Base-by-base conservation (phyloP, 2,797 vertebrate species). In the Melanotaenia pygmaea region DNA sequence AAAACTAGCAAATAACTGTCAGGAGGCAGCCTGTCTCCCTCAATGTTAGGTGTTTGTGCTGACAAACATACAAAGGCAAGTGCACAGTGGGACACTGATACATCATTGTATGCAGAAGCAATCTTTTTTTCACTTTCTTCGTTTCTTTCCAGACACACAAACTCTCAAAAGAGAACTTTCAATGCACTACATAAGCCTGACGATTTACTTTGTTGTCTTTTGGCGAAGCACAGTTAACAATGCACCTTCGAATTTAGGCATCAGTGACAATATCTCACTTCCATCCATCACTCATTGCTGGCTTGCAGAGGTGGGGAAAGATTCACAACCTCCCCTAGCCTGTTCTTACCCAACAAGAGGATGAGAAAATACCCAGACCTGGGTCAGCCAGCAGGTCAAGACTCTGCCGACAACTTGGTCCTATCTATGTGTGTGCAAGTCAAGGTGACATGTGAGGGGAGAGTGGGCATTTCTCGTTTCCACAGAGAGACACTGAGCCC, bases 1-100 rank as follows among this genome's bases (percentile, higher is more conserved):
- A 90, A 90, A 92, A 89, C 91, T 93, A 87, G 90, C 92, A 91
- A 92, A 92, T 93, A 93, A 90, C 90, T 94, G 93, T 94, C 91
- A 94, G 86, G 92, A 94, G 94, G 93, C 94, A 91, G 89, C 74
- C 91, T 94, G 94, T 94, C 94, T 94, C 89, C 90, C 92, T 93
- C 93, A 92, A 86, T 90, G 90, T 83, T 84, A 88, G 85, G 89
- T 89, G 91, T 90, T 91, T 79, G n/a, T 88, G 82, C 83, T 91
- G 86, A 91, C 88, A 92, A 87, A 86, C 84, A 88, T 88, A 90
- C 87, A 86, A 84, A 87, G 77, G 76, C 76, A 54, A 67, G 75
- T 51, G 69, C 79, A 79, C 75, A 72, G 64, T 22, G 56, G 82
- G 75, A 58, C 75, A 85, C 81, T 64, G 74, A 81, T 81, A 80